Base-by-base conservation (phyloP, 2,113 vertebrate species). In the Notarius lentiginosus region DNA sequence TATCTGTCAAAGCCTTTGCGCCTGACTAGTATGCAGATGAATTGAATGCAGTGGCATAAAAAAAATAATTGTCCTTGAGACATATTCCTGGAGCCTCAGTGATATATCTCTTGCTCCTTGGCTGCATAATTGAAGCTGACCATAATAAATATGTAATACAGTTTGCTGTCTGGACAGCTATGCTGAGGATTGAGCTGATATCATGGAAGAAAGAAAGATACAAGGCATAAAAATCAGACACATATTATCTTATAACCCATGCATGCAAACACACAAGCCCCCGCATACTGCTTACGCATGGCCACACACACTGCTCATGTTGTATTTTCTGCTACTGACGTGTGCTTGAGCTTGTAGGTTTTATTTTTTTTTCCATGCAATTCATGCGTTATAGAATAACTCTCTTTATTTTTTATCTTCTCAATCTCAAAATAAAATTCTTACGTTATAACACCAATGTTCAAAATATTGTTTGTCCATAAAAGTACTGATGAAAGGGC, bases 31-130 rank as follows among this genome's bases (percentile, higher is more conserved):
- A 95, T 95, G 94, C 93, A 95, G 93, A 95, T 94, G 89, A 93
- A 94, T 95, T 90, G 89, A 89, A 94, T 89, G 90, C 88, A 87
- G 91, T 92, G 90, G 91, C 93, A 94, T 95, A 94, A 94, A 93
- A 94, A 93, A 92, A 92, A 93, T 94, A 94, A 93, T 93, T 93
- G 92, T 92, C 93, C 94, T 94, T 94, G 94, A 93, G 93, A 94
- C 87, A 91, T 93, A 94, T 93, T 92, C 88, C 90, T 84, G 89
- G 90, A 84, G n/a, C 87, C 89, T 77, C 89, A 90, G 90, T 91
- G 90, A 93, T 91, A 90, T 90, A 92, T 92, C 90, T 93, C 90
- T 90, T 86, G 88, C 90, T 92, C 88, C 89, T 88, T 72, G 88
- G 85, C 88, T 89, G 90, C 82, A 90, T 94, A 92, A 95, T 92